Base-by-base conservation (phyloP, 2,113 vertebrate genomes). In the Thamnaconus septentrionalis region DNA sequence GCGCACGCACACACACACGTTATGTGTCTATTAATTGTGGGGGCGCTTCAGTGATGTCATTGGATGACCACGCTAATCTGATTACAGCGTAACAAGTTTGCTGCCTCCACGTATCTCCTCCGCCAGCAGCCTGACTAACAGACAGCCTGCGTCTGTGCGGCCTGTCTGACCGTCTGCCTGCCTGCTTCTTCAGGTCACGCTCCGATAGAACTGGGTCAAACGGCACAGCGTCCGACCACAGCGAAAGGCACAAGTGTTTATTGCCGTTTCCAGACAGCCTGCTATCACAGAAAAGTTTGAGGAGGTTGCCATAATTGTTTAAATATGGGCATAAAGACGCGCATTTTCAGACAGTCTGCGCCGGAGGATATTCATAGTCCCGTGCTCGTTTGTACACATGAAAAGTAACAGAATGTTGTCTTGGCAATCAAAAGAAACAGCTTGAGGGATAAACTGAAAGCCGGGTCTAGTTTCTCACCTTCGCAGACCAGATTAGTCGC, bases 51-150 rank as follows among this genome's bases (percentile, higher is more conserved):
- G 71, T 86, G 69, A 79, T 78, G 75, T 75, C 77, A 79, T 61
- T 69, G 63, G 73, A 53, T 69, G 70, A 77, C 79, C 71, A 77
- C 47, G 70, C 63, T 86, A 85, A 88, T 84, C 77, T 73, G 60
- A 76, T 85, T 76, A 77, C 52, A 61, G 58, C 68, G 74, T 71
- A 67, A 67, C 78, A 76, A 70, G 73, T 84, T 71, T 71, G 57
- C 80, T 74, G 71, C 47, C 8, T 77, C 71, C 74, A 59, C 61
- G 31, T 74, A 71, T 81, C 68, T 77, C 75, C 61, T 66, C 64
- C 42, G 18, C 18, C 18, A 31, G 18, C 18, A 31, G 66, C 61
- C 76, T 71, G 42, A 4, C 9, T 8, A 8, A 52, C 12, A 66
- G 41, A 8, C 51, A 39, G 56, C 49, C 46, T 52, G 4, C 18